Base-by-base conservation (phyloP, 2,113 vertebrate genomes). In the Glaucidium brasilianum region DNA sequence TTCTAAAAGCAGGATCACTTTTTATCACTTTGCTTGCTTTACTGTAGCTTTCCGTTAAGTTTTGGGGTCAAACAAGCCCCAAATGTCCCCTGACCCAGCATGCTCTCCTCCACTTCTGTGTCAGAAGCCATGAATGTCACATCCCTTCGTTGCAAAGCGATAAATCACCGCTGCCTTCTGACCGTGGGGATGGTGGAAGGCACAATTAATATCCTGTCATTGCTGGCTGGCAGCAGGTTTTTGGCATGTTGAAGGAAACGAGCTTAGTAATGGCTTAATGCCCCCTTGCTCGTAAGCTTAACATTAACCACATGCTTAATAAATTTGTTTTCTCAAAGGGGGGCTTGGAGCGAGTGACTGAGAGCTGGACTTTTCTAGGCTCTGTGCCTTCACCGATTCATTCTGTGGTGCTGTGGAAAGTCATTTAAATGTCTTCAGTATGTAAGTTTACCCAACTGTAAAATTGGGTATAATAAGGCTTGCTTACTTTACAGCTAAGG, bases 401-500 rank as follows among this genome's bases (percentile, higher is more conserved):
- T n/a, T 52, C 78, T 25, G 18, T 45, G 49, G 66, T 12, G 37
- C 73, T 56, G 30, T 66, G 63, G 69, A 72, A 94, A 95, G 93
- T 64, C 34, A 53, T 72, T 88, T 78, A 75, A 92, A 72, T 75
- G 32, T 75, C 86, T 84, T 77, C 73, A 75, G 43, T 68, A 88
- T 84, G 76, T 88, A 86, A 93, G 88, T 78, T 91, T 92, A 97
- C 43, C 84, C 89, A 91, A 5, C 68, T 95, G 86, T 94, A 96
- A 97, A 96, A 95, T 86, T 92, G 27, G 43, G 52, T 93, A 77
- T 74, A 94, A 96, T 91, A 92, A 89, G 91, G 34, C 84, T 94
- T 96, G 91, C 93, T 96, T 92, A 89, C 77, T 95, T 81, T 94
- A 91, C 86, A 68, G 86, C 93, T 71, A 22, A 78, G 56, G 56